phyloP scores from a whole-genome alignment of 30 jellyfish, hydroid and myxozoan species.

The Mastigias papua region DNA sequence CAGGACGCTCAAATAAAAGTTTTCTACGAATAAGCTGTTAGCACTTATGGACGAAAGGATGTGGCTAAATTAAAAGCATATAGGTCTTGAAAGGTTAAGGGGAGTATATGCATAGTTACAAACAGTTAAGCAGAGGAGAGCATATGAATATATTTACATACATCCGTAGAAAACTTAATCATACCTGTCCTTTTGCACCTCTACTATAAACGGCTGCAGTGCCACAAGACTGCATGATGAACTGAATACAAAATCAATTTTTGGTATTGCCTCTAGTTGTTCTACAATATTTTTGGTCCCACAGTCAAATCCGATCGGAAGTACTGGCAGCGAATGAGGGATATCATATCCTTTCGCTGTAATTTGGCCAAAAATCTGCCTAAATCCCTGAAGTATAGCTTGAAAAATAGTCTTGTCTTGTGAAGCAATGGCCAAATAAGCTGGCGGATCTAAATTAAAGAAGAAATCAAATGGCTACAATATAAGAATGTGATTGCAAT shows the following conservation, averaged over 20 bases:
- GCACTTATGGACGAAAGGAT: too few species aligned
- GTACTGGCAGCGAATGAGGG: conserved; percentile 51
- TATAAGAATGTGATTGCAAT: neutral
- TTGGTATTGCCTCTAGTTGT: conserved; percentile 48
- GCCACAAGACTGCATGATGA: conserved; percentile 65
- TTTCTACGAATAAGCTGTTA: too few species aligned
- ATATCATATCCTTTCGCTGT: conserved; percentile 70
- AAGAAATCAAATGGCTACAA: neutral
- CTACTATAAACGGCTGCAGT: conserved; percentile 63
- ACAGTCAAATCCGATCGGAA: conserved; percentile 79
- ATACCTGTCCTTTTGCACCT: conserved; percentile 60
- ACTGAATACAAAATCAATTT: conserved; percentile 55
- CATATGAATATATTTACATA: too few species aligned
- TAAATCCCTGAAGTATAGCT: conserved; percentile 84
- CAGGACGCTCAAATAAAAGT: too few species aligned
- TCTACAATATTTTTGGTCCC: conserved; percentile 66
- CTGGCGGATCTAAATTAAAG: conserved; percentile 64
- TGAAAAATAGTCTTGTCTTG: conserved; percentile 47
- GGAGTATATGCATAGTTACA: too few species aligned
- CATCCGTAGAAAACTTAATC: neutral
- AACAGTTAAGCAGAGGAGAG: too few species aligned
- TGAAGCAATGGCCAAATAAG: conserved; percentile 80
- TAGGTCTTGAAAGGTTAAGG: too few species aligned
- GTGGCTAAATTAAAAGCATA: too few species aligned
- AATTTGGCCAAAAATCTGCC: conserved; percentile 77